Evolutionary conservation across 1,140 invertebrate genomes (phyloP), one percentile per base, ranked within the genome.

Genomic region (Neomicropteryx cornuta): DNA sequence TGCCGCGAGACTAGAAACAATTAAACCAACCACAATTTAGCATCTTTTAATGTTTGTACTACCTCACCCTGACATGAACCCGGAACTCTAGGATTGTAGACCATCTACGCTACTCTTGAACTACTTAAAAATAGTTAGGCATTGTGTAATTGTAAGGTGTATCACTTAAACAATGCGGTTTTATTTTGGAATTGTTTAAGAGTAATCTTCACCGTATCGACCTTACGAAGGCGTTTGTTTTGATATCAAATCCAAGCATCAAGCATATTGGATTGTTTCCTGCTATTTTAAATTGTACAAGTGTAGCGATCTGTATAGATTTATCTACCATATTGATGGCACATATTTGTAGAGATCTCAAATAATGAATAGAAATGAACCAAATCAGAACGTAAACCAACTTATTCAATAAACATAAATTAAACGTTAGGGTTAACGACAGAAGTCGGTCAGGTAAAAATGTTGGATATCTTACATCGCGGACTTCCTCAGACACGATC

Each of bases 401-500:
- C n/a, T n/a, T n/a, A n/a, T n/a, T n/a, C n/a, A n/a, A n/a, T n/a
- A n/a, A n/a, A n/a, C n/a, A n/a, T n/a, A n/a, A n/a, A n/a, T n/a
- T n/a, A n/a, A n/a, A n/a, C n/a, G n/a, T n/a, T n/a, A n/a, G n/a
- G 14, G 24, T 4, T 13, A 8, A 23, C 32, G 16, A 16, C 22
- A 38, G 6, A 22, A 4, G 27, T 8, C 4, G n/a, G 20, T 6
- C 23, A 27, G 6, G 23, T 5, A 32, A 29, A 39, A 14, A 33
- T 32, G 21, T 16, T 35, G n/a, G 11, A 22, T 29, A 8, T 60
- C 63, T 65, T 50, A 76, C 75, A 55, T 73, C 51, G 18, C 59
- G 43, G 8, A 80, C 70, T 20, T 69, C 56, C 24, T 78, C 80
- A 19, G 73, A 72, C 31, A 84, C 75, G 35, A 89, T 81, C 8